These are phyloP conservation scores for Tiliacea aurago DNA, from an alignment of 2,888 invertebrate genomes.

Conservation along the genomic window DNA sequence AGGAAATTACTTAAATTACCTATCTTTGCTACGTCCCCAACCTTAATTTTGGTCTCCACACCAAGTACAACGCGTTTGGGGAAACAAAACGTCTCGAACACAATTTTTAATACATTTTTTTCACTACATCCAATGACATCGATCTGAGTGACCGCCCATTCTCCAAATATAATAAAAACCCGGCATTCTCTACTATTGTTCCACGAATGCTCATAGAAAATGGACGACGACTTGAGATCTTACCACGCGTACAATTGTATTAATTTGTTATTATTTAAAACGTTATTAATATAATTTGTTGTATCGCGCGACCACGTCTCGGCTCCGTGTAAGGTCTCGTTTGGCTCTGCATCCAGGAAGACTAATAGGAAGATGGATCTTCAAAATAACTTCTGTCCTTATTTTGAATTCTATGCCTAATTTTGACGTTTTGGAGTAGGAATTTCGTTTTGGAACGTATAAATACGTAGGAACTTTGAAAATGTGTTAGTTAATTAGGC, in stretches of 20 bases:
- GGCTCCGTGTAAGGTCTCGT: slow-evolving; percentile 72
- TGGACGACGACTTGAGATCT: slow-evolving; percentile 73
- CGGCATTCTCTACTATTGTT: slow-evolving; percentile 80
- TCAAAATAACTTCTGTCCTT: slow-evolving; percentile 54
- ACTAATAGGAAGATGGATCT: slow-evolving; percentile 82
- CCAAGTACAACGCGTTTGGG: slow-evolving; percentile 83
- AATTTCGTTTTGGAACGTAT: slow-evolving; percentile 68
- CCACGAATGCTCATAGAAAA: slow-evolving; percentile 80
- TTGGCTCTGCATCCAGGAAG: slow-evolving; percentile 84
- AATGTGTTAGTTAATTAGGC: slow-evolving; percentile 33
- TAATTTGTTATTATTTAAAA: slow-evolving; percentile 89
- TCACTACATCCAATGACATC: slow-evolving; percentile 85
- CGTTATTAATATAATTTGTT: slow-evolving; percentile 90
- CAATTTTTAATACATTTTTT: slow-evolving; percentile 83
- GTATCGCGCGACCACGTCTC: slow-evolving; percentile 82
- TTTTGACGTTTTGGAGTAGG: slow-evolving; percentile 58
- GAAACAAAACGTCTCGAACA: slow-evolving; percentile 82
- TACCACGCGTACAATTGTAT: slow-evolving; percentile 88
- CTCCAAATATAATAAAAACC: slow-evolving; percentile 80
- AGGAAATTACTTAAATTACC: slow-evolving; percentile 47
- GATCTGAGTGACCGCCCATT: slow-evolving; percentile 71
- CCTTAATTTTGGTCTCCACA: slow-evolving; percentile 70
- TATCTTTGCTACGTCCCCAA: slow-evolving; percentile 58
- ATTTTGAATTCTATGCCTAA: slow-evolving; percentile 56
- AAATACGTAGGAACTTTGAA: slow-evolving; percentile 75